Evolutionary conservation across 2,113 vertebrate genomes (phyloP), one percentile per base, ranked within the genome.

Genomic region (Myxocyprinus asiaticus): DNA sequence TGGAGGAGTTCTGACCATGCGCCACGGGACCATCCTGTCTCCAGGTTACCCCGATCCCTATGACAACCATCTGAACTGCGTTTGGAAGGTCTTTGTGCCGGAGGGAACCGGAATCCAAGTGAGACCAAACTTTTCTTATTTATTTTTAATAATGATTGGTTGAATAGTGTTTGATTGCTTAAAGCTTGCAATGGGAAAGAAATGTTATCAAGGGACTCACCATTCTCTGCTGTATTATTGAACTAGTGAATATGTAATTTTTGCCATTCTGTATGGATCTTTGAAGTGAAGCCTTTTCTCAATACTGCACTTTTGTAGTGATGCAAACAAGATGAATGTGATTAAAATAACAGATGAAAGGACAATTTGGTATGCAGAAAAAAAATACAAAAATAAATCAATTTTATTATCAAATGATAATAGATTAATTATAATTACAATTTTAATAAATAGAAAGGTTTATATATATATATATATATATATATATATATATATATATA

Each of bases 51-150:
- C 96, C 44, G 97, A 99, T 75, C 95, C 96, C 55, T 98, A 98
- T 84, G 94, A 98, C 89, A 98, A 99, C 93, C 97, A 98, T 87
- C 92, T 99, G 79, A 99, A 97, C 90, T 99, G 97, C 82, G 91
- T 96, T 7, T 99, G 97, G 97, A 98, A 96, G 90, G 95, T 99
- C 89, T 95, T 95, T 69, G 96, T 99, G 86, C 96, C 96, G 0
- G 97, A 99, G 84, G 97, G 97, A 92, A 95, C 96, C 73, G 97
- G 97, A 51, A 98, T 99, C 89, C 97, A 99, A 88, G 97, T 99
- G 90, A 93, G 88, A 77, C 11, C 42, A 66, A 67, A 11, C 47
- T 22, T 53, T 64, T 47, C 9, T 74, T n/a, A 47, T 44, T 4
- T 5, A 9, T 50, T 5, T 47, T 10, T 6, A 12, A 50, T 74